phyloP scores from a whole-genome alignment of 1,140 invertebrate genomes.

The Calephelis nemesis region DNA sequence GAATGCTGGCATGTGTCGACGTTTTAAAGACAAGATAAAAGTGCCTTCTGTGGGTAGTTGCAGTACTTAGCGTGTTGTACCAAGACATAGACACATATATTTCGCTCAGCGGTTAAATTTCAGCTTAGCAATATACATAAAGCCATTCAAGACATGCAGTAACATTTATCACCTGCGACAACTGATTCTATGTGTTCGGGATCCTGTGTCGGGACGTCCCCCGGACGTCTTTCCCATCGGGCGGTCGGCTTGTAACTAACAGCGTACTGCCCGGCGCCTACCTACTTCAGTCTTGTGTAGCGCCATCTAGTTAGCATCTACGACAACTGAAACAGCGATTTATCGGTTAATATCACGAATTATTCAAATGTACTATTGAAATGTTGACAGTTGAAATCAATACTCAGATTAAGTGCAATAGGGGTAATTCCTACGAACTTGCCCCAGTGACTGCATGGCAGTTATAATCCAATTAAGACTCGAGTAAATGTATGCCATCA shows the following conservation, averaged over 20 bases:
- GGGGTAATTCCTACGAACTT: slow-evolving; percentile 38
- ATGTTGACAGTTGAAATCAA: slow-evolving; percentile 19
- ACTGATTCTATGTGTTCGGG: slow-evolving; percentile 61
- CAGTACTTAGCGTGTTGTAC: too few relatives aligned
- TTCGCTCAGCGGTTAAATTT: neutral
- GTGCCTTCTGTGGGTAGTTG: too few relatives aligned
- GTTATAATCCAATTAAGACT: slow-evolving; percentile 35
- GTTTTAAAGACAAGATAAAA: too few relatives aligned
- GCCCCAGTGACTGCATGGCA: slow-evolving; percentile 32
- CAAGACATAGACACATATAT: too few relatives aligned
- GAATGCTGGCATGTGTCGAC: too few relatives aligned
- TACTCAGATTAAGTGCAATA: slow-evolving; percentile 22
- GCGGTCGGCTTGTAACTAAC: slow-evolving; percentile 46
- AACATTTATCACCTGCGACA: slow-evolving; percentile 53
- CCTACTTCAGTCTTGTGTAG: slow-evolving; percentile 39
- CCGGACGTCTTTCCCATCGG: slow-evolving; percentile 75
- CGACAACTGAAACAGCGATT: slow-evolving; percentile 48
- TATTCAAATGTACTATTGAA: slow-evolving; percentile 20
- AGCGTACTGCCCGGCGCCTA: slow-evolving; percentile 42
- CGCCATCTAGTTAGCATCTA: slow-evolving; percentile 53
- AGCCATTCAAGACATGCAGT: slow-evolving; percentile 17
- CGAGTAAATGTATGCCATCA: slow-evolving; percentile 13
- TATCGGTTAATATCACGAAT: slow-evolving; percentile 28
- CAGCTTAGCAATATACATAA: neutral
- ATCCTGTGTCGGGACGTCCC: slow-evolving; percentile 62